Percentiles rank a stretch among this genome's conserved stretches.
phyloP scores from a whole-genome alignment of 2,888 invertebrate genomes.

The Agonopterix heracliana region DNA sequence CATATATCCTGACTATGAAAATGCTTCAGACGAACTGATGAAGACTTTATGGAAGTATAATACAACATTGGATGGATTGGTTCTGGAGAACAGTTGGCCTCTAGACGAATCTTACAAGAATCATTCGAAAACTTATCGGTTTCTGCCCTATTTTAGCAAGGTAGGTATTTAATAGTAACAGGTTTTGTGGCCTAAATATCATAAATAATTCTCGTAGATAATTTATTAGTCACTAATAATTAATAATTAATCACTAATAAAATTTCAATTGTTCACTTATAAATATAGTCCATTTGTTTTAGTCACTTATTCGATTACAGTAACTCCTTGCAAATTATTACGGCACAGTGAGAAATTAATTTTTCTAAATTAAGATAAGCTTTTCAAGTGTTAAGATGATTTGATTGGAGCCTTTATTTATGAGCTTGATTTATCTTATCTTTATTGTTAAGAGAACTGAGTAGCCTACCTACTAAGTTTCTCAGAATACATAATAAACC shows the following conservation, averaged over 20 bases:
- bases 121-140: conserved; percentile 36
- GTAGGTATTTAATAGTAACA: conserved; percentile 30
- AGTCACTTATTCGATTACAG: neutral
- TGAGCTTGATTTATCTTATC: no score
- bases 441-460: no score
- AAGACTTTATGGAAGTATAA: conserved; percentile 40
- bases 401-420: no score
- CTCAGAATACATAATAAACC: no score
- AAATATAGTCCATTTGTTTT: no score
- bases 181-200: no score
- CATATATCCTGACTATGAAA: conserved; percentile 48
- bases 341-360: no score
- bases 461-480: no score
- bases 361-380: no score
- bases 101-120: conserved; percentile 48
- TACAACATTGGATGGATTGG: conserved; percentile 49
- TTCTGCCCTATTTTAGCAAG: conserved; percentile 69
- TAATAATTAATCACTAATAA: conserved; percentile 1
- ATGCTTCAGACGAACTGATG: conserved; percentile 31
- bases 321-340: no score
- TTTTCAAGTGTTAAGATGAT: no score
- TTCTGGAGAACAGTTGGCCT: conserved; percentile 77
- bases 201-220: neutral
- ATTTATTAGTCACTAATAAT: neutral
- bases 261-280: no score